Conservation (phyloP, 2,797 vertebrate genomes). For the Protosalanx chinensis region DNA sequence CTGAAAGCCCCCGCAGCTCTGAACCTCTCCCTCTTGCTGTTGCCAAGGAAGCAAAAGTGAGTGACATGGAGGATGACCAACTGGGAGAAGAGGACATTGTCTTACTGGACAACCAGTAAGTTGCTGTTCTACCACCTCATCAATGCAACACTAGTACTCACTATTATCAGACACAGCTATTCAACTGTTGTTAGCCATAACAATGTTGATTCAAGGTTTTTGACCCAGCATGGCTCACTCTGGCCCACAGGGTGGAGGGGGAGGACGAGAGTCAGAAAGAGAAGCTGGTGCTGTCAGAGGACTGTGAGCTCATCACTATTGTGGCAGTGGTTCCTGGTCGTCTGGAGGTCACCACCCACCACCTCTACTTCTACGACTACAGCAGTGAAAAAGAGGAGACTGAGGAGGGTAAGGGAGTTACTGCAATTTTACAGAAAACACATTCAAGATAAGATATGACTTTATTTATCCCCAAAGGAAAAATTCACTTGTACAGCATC, state of each 20-base stretch:
- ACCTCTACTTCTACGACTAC: constrained; percentile 93
- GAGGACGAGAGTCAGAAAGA: constrained; percentile 89
- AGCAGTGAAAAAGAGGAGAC: constrained; percentile 92
- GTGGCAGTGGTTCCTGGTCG: constrained; percentile 86
- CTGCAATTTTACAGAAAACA: not conserved
- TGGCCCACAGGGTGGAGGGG: constrained; percentile 71
- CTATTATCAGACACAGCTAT: not conserved
- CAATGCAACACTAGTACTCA: not conserved
- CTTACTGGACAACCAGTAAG: constrained; percentile 83
- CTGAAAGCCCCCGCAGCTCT: constrained; percentile 76
- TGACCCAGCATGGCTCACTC: not conserved
- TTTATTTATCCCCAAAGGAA: no score
- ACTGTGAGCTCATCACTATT: constrained; percentile 94
- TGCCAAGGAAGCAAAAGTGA: constrained; percentile 95
- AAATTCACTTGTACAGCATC: no score
- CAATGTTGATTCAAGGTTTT: not conserved
- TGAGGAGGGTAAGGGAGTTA: constrained; percentile 80
- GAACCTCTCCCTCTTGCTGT: constrained; percentile 84
- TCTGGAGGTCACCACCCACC: constrained; percentile 93
- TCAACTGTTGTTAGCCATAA: not conserved
- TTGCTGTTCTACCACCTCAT: not conserved
- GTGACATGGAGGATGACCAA: constrained; percentile 90
- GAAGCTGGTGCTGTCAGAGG: constrained; percentile 91
- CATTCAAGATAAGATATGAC: no score
- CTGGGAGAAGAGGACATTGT: constrained; percentile 88